phyloP scores from a whole-genome alignment of 2,113 vertebrate genomes.

The Heterochromis multidens region DNA sequence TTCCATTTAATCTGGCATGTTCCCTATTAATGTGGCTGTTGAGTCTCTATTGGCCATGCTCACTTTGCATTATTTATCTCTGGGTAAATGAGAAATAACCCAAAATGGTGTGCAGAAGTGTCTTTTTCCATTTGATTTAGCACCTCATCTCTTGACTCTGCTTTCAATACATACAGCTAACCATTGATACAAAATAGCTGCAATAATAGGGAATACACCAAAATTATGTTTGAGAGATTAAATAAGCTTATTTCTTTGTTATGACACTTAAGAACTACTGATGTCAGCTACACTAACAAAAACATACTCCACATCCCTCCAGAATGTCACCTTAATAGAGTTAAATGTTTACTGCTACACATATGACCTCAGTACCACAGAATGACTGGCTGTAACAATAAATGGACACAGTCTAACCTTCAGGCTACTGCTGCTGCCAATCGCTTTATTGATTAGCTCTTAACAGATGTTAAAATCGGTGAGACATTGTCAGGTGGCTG shows the following conservation, averaged over 20 bases:
- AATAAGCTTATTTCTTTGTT: not conserved
- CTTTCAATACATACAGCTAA: not conserved
- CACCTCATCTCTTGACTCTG: not conserved
- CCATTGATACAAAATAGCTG: not conserved
- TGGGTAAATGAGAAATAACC: not conserved
- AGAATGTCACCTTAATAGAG: not conserved
- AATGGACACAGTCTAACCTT: slow-evolving; percentile 21
- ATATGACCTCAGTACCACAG: not conserved
- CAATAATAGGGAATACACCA: too few relatives aligned
- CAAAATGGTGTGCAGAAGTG: not conserved
- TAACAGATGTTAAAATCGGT: slow-evolving; percentile 37
- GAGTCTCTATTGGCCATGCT: not conserved
- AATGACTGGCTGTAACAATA: slow-evolving; percentile 21
- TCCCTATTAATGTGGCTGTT: not conserved
- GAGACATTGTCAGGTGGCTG: slow-evolving; percentile 37
- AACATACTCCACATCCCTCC: not conserved
- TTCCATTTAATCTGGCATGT: not conserved
- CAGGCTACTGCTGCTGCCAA: not conserved
- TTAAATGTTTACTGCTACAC: not conserved
- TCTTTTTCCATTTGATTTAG: not conserved
- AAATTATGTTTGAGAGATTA: not conserved
- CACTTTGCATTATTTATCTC: not conserved
- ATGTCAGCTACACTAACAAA: not conserved
- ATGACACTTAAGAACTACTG: not conserved
- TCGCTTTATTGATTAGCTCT: slow-evolving; percentile 52